A percentile compares a stretch with the other conserved stretches of the same genome.
These are phyloP conservation scores for Plumapathes pennacea DNA, from an alignment of 92 coral and sea anemone species.

Conservation along the genomic window DNA sequence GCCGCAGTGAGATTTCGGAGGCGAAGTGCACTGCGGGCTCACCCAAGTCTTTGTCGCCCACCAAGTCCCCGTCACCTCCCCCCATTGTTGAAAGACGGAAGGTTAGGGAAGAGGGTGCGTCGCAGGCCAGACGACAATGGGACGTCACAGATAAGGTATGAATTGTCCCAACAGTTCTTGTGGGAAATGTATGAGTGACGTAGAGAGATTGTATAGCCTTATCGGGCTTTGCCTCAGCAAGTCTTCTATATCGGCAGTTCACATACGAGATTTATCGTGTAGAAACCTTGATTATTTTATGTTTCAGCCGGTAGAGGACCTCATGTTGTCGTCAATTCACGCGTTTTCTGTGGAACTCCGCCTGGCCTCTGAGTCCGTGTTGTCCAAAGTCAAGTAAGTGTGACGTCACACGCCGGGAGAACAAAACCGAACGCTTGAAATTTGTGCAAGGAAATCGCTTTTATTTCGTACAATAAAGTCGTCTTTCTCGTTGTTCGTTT, in stretches of 20 bases:
- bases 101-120: slow-evolving; percentile 31
- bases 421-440: no score
- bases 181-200: no score
- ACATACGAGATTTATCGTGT: no score
- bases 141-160: slow-evolving; percentile 85
- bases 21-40: slow-evolving; percentile 41
- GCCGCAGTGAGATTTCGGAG: slow-evolving; percentile 8
- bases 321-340: slow-evolving; percentile 86
- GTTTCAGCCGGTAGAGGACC: slow-evolving; percentile 81
- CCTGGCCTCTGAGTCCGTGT: slow-evolving; percentile 79
- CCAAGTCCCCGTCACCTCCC: slow-evolving; percentile 85
- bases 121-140: slow-evolving; percentile 77
- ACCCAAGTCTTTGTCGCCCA: slow-evolving; percentile 49
- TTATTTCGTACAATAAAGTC: no score
- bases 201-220: no score
- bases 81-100: slow-evolving; percentile 56
- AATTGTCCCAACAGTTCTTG: no score
- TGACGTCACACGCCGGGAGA: no score
- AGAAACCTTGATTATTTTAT: no score
- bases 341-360: slow-evolving; percentile 89
- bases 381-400: slow-evolving; percentile 78
- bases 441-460: no score
- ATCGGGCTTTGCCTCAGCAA: no score
- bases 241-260: no score
- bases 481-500: no score